Evolutionary conservation across 2,888 invertebrate genomes (phyloP).

Genomic region (Vesta saturnalis): DNA sequence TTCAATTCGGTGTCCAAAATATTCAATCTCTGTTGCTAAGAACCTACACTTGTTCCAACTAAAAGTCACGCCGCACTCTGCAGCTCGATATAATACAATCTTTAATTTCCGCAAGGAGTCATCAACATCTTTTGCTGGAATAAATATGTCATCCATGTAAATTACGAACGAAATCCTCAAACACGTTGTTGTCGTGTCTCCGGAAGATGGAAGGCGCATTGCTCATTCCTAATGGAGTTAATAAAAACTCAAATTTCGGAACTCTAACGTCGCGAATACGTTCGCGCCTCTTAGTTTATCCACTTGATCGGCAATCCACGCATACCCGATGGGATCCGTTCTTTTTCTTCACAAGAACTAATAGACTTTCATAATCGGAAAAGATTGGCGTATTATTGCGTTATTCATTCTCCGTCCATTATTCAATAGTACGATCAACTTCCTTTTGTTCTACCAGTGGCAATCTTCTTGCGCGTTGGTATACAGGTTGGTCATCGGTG

Average conservation of each 20-base stretch:
- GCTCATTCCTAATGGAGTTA: background rate
- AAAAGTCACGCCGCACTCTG: background rate
- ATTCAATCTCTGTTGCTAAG: background rate
- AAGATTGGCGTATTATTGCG: no score
- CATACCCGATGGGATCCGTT: no score
- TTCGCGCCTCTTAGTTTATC: no score
- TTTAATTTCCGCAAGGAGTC: background rate
- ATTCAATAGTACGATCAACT: no score
- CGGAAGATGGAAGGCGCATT: constrained; percentile 1
- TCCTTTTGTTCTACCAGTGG: no score
- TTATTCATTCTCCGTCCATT: no score
- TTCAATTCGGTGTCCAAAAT: background rate
- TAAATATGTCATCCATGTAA: no score
- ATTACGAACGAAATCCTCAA: background rate
- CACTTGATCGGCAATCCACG: no score
- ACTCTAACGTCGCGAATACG: background rate
- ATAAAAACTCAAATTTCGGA: background rate
- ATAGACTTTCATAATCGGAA: no score
- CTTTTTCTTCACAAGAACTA: no score
- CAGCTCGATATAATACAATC: background rate
- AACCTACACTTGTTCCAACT: background rate
- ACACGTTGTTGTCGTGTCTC: background rate
- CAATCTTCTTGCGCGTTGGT: no score
- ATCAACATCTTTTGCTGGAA: background rate
- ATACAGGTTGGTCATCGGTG: no score